A percentile compares a stretch with the other conserved stretches of the same genome.
Evolutionary conservation across 2,113 vertebrate genomes (phyloP).

Genomic region (Bufo bufo): DNA sequence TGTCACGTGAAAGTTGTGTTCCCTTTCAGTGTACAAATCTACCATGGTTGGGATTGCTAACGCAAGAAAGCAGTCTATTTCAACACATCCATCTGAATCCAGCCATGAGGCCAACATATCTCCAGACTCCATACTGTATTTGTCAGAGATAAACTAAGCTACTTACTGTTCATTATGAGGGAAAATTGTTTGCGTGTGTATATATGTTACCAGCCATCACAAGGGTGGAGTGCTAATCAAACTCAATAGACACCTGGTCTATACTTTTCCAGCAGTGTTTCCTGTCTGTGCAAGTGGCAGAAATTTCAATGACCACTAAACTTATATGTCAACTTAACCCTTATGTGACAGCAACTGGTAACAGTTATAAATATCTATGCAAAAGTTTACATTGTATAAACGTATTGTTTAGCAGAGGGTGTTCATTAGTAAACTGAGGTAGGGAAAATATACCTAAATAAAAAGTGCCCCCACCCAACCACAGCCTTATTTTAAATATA

Average conservation of each 20-base stretch:
- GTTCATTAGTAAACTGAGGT: background rate
- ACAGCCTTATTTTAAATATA: conserved; percentile 12
- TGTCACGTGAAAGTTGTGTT: background rate
- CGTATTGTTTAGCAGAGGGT: background rate
- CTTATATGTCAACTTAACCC: background rate
- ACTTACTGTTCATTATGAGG: conserved; percentile 8
- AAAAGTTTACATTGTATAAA: conserved; percentile 30
- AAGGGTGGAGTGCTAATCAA: background rate
- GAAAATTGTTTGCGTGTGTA: background rate
- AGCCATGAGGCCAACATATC: background rate
- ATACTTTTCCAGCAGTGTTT: background rate
- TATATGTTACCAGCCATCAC: conserved; percentile 18
- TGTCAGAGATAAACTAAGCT: background rate
- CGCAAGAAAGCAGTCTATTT: background rate
- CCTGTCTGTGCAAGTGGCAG: background rate
- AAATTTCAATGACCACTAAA: background rate
- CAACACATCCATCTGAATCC: background rate
- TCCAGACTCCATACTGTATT: conserved; percentile 3
- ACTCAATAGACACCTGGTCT: background rate
- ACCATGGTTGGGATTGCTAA: background rate
- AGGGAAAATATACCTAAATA: background rate
- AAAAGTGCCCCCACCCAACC: background rate
- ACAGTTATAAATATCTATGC: conserved; percentile 32
- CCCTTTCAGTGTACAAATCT: background rate
- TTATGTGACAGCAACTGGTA: background rate